Conservation (phyloP, 2,888 invertebrate genomes). For the Pandemis cinnamomeana region DNA sequence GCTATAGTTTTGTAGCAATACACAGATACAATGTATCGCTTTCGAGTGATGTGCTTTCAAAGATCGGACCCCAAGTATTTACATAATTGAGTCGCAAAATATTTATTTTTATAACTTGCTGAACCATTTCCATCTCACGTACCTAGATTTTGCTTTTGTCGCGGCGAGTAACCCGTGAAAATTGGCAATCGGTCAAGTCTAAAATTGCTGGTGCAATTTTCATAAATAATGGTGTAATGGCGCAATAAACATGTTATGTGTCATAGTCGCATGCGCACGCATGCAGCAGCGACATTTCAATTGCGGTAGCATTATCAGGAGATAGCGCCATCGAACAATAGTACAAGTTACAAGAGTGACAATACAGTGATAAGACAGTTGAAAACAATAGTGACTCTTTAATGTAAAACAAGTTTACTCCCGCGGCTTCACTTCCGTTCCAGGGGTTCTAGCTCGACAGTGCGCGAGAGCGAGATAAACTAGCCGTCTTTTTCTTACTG, state of each 20-base stretch:
- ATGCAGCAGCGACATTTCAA: conserved; percentile 65
- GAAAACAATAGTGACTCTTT: no score
- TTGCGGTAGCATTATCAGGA: conserved; percentile 62
- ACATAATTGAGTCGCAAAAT: no score
- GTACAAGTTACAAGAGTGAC: conserved; percentile 47
- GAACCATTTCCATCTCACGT: not conserved
- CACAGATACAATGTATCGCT: no score
- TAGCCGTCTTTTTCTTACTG: no score
- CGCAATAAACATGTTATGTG: conserved; percentile 30
- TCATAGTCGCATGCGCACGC: conserved; percentile 54
- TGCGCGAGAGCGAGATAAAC: no score
- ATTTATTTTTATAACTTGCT: no score
- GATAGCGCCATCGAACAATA: conserved; percentile 54
- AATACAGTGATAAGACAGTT: not conserved
- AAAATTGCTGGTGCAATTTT: not conserved
- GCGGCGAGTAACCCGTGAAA: not conserved
- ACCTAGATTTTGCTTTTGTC: not conserved
- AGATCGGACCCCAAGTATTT: no score
- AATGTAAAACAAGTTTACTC: no score
- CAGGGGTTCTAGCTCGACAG: no score
- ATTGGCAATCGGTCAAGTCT: not conserved
- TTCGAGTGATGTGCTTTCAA: no score
- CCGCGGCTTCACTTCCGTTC: no score
- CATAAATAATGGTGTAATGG: conserved; percentile 12
- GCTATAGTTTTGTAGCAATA: no score